Conservation (phyloP, 2,113 vertebrate genomes). For the Climacteris rufus region DNA sequence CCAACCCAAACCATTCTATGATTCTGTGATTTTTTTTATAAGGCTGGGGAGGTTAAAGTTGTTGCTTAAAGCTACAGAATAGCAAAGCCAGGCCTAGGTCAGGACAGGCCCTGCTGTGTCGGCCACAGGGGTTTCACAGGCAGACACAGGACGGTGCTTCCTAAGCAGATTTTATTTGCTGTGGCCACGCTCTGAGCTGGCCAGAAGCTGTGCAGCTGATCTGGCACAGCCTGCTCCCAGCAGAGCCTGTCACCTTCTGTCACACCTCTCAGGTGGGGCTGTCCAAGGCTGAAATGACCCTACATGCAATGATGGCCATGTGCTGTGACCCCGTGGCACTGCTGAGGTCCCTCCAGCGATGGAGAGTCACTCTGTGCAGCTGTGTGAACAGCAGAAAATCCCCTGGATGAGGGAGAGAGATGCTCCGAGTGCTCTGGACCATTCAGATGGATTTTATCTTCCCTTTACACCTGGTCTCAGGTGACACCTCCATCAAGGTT, state of each 20-base stretch:
- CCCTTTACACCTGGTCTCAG: background rate
- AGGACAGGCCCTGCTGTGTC: background rate
- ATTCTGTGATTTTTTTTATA: background rate
- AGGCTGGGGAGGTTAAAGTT: background rate
- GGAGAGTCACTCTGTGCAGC: rapidly evolving
- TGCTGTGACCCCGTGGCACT: rapidly evolving
- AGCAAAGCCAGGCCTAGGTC: background rate
- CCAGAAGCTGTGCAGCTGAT: background rate
- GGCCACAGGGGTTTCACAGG: too few species aligned
- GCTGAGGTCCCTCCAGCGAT: rapidly evolving
- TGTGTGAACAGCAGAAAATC: background rate
- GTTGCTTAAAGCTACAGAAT: background rate
- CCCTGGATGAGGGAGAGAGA: background rate
- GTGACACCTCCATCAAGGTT: background rate
- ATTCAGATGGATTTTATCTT: background rate
- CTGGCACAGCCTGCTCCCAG: background rate
- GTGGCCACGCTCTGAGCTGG: background rate
- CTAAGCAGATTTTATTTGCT: background rate
- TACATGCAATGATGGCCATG: rapidly evolving
- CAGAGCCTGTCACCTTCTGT: background rate
- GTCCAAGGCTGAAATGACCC: background rate
- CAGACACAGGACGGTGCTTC: rapidly evolving
- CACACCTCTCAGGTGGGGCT: background rate
- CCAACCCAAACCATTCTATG: background rate
- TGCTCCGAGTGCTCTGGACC: background rate